Conservation (phyloP, 2,888 invertebrate genomes). For the Yponomeuta cagnagella region DNA sequence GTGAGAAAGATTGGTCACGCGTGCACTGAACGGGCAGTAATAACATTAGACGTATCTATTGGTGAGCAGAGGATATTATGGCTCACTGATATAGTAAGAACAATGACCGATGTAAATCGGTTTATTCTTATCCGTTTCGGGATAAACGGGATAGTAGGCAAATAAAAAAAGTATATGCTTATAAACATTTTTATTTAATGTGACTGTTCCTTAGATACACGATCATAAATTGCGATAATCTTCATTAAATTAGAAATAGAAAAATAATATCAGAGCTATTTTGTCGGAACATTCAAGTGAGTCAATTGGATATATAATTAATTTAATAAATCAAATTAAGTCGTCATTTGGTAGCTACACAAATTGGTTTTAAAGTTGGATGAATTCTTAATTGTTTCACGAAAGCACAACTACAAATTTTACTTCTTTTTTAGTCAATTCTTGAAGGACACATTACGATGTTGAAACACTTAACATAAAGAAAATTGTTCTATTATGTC, state of each 20-base stretch:
- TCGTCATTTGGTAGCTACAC: background rate
- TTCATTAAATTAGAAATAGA: slow-evolving; percentile 74
- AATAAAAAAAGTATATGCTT: slow-evolving; percentile 15
- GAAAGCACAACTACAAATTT: slow-evolving; percentile 40
- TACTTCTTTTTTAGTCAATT: background rate
- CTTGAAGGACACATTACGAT: background rate
- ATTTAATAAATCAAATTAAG: background rate
- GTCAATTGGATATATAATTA: slow-evolving; percentile 35
- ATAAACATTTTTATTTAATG: slow-evolving; percentile 61
- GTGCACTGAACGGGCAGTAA: no score
- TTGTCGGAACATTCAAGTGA: slow-evolving; percentile 62
- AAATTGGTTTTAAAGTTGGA: slow-evolving; percentile 19
- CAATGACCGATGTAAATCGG: no score
- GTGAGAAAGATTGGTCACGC: no score
- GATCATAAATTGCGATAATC: slow-evolving; percentile 65
- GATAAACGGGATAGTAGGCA: background rate
- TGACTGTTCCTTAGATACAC: slow-evolving; percentile 67
- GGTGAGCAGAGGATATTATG: no score
- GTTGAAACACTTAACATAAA: slow-evolving; percentile 41
- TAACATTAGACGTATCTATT: no score
- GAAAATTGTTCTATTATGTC: slow-evolving; percentile 55
- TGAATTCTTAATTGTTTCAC: slow-evolving; percentile 8
- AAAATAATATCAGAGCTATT: slow-evolving; percentile 74
- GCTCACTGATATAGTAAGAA: no score
- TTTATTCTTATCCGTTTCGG: no score